phyloP scores from a whole-genome alignment of 2,113 vertebrate genomes.

The Phoxinus phoxinus region DNA sequence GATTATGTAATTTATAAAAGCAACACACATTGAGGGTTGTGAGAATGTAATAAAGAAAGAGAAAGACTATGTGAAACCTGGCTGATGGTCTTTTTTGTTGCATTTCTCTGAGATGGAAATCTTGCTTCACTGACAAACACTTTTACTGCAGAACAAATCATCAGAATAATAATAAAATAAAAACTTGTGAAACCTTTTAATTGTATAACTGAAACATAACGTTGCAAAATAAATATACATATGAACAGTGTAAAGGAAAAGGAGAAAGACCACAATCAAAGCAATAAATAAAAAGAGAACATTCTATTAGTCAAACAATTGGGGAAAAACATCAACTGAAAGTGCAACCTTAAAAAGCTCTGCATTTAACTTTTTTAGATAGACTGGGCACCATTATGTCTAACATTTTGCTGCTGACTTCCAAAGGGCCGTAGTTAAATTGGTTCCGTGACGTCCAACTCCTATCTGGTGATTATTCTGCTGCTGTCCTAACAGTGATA shows the following conservation, averaged over 20 bases:
- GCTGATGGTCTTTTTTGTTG: neutral
- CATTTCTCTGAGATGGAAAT: neutral
- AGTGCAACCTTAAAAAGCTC: neutral
- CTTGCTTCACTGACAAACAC: neutral
- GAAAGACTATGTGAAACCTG: neutral
- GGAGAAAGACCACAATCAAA: neutral
- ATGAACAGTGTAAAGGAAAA: neutral
- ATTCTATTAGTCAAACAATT: neutral
- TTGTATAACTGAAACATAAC: neutral
- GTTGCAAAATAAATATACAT: neutral
- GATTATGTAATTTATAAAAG: neutral
- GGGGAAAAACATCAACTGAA: neutral
- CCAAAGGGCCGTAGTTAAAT: neutral
- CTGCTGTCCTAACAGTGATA: neutral
- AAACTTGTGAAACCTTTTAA: neutral
- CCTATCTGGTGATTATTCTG: neutral
- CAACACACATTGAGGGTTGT: neutral
- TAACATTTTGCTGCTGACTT: neutral
- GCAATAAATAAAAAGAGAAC: neutral
- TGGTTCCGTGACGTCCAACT: constrained; percentile 4
- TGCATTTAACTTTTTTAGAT: constrained; percentile 11
- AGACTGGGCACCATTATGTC: neutral
- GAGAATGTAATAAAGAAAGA: neutral
- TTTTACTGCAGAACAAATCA: constrained; percentile 7
- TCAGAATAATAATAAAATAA: neutral